Base-by-base conservation (phyloP, 1,140 invertebrate genomes). In the Acromyrmex echinatior region DNA sequence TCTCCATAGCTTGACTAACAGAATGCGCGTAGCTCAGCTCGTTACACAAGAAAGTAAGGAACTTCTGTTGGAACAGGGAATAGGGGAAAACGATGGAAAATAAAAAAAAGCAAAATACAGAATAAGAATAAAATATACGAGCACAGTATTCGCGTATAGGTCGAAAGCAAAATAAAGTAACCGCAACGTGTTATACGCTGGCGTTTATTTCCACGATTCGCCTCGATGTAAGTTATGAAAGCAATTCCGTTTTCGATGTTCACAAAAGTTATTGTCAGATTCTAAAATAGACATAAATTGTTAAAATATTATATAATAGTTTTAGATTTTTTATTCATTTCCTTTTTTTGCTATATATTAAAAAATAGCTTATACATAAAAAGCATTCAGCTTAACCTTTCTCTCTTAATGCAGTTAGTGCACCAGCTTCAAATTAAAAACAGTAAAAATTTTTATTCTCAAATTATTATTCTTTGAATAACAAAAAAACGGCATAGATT, bases 91-190 rank as follows among this genome's bases (percentile, higher is more conserved):
- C 18, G 35, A 21, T 16, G 28, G 56, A 56, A 31, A 76, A 39
- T 25, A 58, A 56, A 70, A 65, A 18, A 35, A 51, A 5, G 18
- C 16, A 51, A 74, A 74, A 84, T 49, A 62, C 39, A n/a, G 21
- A 81, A 81, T 84, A 84, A 84, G 25, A 84, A 84, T 53, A 62
- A 51, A 84, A 76, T 62, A 31, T 81, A 76, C 39, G 56, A 63
- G 49, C 31, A 25, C 18, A 25, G 35, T 25, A 51, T 35, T 58
- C 78, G 28, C 35, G 25, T 49, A 49, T 51, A 62, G 25, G 3
- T 74, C 9, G 31, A 25, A 62, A 80, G 31, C 49, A 70, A 74
- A 84, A 84, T 73, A 51, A 62, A 73, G 68, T 73, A 82, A 82
- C 45, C 62, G 28, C 53, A 62, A 73, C 35, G 51, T 82, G 73